phyloP scores from a whole-genome alignment of 2,888 invertebrate species.

The Cryptophagus acutangulus region DNA sequence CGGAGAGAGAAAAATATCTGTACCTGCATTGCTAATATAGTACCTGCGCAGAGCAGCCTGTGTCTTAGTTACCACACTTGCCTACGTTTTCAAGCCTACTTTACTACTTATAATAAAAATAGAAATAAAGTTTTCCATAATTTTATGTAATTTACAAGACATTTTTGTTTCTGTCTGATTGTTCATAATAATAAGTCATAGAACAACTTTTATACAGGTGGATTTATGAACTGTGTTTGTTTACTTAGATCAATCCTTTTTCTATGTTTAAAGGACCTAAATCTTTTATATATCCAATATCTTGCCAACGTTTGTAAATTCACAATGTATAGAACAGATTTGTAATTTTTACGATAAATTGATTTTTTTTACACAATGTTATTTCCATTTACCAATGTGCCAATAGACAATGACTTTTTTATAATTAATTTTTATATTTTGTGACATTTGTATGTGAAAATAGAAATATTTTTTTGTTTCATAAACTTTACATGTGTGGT shows the following conservation, averaged over 20 bases:
- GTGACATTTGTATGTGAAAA: conserved; percentile 10
- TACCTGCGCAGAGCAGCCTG: conserved; percentile 40
- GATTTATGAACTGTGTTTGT: no score
- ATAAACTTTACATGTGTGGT: conserved; percentile 28
- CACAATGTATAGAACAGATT: no score
- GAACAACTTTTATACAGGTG: no score
- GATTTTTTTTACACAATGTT: neutral
- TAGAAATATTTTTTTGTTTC: conserved; percentile 19
- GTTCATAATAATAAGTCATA: no score
- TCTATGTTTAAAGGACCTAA: no score
- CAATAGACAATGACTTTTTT: conserved; percentile 28
- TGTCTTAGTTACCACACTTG: conserved; percentile 45
- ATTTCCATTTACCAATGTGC: conserved; percentile 29
- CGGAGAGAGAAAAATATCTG: conserved; percentile 21
- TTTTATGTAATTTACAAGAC: neutral
- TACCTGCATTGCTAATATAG: conserved; percentile 41
- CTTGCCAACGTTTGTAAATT: no score
- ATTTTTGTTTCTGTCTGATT: no score
- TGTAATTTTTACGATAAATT: no score
- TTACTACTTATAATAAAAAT: no score
- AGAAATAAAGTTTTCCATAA: no score
- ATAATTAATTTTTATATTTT: conserved; percentile 5
- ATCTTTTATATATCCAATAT: no score
- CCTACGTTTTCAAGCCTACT: conserved; percentile 32
- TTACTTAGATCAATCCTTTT: no score